Conservation (phyloP, 1,140 invertebrate genomes). For the Zophobas atratus region DNA sequence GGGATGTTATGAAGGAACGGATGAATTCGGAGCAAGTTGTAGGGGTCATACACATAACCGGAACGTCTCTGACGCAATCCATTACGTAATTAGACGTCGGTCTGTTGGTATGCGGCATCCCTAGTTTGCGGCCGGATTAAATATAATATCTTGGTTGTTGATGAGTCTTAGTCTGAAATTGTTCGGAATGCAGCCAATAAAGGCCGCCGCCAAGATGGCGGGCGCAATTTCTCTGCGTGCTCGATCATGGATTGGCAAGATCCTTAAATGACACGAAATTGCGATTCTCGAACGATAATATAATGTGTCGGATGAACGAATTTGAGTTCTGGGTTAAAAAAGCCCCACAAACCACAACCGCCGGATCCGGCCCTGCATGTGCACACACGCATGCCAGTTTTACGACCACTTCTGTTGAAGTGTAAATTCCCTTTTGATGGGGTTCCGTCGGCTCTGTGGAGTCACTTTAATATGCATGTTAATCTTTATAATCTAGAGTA, state of each 20-base stretch:
- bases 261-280: neutral
- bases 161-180: conserved; percentile 3
- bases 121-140: conserved; percentile 6
- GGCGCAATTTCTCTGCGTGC: neutral
- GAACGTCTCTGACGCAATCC: conserved; percentile 3
- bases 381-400: conserved; percentile 22
- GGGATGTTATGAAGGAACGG: neutral
- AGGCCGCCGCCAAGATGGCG: neutral
- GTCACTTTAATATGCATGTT: conserved; percentile 38
- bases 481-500: conserved; percentile 41
- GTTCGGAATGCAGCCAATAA: conserved; percentile 8
- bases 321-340: no score
- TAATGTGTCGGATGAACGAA: no score
- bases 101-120: neutral
- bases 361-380: neutral
- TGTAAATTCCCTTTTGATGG: conserved; percentile 38
- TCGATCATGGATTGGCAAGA: neutral
- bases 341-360: no score
- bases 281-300: neutral
- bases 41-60: neutral
- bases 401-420: conserved; percentile 29
- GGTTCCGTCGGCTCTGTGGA: conserved; percentile 32
- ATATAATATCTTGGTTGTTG: conserved; percentile 8
- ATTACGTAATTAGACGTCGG: conserved; percentile 10
- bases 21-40: neutral